Conservation (phyloP, 2,113 vertebrate genomes). For the Carassius carassius region DNA sequence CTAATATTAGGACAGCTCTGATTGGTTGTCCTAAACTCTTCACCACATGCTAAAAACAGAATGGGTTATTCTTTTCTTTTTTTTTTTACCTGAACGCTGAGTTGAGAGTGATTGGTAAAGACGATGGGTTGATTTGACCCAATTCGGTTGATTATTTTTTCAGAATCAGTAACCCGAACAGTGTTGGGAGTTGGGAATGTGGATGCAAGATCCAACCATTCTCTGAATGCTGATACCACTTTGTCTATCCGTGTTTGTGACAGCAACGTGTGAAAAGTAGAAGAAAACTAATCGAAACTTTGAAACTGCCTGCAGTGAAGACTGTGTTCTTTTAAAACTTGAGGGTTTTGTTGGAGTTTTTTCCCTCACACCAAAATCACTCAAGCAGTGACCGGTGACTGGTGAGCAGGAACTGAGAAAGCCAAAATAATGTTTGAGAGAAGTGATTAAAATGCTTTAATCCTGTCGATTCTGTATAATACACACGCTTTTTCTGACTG, state of each 20-base stretch:
- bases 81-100: not conserved
- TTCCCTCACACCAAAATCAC: not conserved
- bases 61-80: not conserved
- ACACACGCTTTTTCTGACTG: not conserved
- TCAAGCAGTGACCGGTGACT: not conserved
- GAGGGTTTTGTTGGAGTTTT: not conserved
- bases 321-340: not conserved
- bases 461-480: not conserved
- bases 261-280: not conserved
- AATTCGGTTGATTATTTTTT: not conserved
- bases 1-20: not conserved
- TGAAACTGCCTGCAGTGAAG: not conserved
- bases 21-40: not conserved
- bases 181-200: not conserved
- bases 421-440: not conserved
- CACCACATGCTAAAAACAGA: not conserved
- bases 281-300: not conserved
- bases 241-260: not conserved
- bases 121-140: not conserved
- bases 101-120: not conserved
- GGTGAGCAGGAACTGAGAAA: not conserved
- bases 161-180: not conserved
- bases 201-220: not conserved
- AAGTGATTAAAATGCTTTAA: slow-evolving; percentile 8
- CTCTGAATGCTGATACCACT: not conserved